Base-by-base conservation (phyloP, 2,888 invertebrate species). In the Acanthococcus lagerstroemiae region DNA sequence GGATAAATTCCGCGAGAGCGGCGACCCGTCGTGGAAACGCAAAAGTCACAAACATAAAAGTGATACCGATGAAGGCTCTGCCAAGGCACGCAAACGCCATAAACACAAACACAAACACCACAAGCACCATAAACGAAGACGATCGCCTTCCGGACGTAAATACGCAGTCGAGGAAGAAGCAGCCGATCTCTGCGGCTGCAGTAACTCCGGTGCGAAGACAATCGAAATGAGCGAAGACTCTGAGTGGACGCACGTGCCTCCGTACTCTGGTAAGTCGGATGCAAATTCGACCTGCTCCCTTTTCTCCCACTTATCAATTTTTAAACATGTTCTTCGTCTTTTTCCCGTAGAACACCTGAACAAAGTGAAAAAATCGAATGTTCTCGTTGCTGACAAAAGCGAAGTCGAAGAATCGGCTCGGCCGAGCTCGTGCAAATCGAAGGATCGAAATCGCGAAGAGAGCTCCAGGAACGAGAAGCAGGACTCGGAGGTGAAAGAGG, bases 41-140 rank as follows among this genome's bases (percentile, higher is more conserved):
- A 68, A 68, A 52, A 63, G 52, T 24, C 61, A 30, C 52, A 63
- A 63, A 6, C 54, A 45, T 60, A 46, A 24, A 12, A 52, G 74
- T 74, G 12, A 69, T 72, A 19, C 52, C 15, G 52, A 73, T 73
- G 81, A 56, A 80, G 83, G 83, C 70, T 84, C 87, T 72, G 87
- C 85, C 72, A 85, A 85, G 71, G 76, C 73, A 63, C 77, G 77
- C 60, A 72, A 71, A 68, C 72, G 72, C 55, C 87, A 88, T 72
- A 83, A 88, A 76, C 88, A 88, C 72, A 84, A 88, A 76, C 83
- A 85, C 73, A 78, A 73, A 66, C 73, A 74, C 68, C 69, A 67
- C 17, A 68, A 68, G 15, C 65, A 67, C 15, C 60, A 61, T 48
- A 67, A 67, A 55, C 37, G 55, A 27, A 50, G 52, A 52, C 45